These are phyloP conservation scores for Stictonetta naevosa DNA, from an alignment of 2,113 vertebrate genomes.

Conservation along the genomic window DNA sequence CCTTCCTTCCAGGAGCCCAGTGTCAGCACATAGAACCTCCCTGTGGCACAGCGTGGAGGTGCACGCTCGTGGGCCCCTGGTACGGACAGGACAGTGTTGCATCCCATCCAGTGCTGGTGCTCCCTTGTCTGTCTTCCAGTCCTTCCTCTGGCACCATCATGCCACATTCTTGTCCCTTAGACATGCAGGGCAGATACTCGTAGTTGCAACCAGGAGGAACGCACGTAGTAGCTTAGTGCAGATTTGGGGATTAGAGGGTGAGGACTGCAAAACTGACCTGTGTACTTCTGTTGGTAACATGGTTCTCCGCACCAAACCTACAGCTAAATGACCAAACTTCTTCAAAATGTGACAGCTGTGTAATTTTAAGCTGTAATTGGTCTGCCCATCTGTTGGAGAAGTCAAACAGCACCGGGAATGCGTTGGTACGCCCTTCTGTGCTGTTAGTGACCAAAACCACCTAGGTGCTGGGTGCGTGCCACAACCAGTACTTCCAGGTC, in stretches of 20 bases:
- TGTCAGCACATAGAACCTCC: neutral
- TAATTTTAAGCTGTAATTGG: neutral
- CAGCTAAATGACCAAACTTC: neutral
- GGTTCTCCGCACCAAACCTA: neutral
- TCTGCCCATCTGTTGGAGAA: neutral
- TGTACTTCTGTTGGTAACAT: neutral
- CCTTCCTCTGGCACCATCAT: neutral
- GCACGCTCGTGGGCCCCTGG: rapidly evolving
- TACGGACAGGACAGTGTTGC: neutral
- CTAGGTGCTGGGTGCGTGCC: neutral
- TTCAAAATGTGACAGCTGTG: neutral
- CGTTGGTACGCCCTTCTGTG: neutral
- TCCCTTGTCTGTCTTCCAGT: neutral
- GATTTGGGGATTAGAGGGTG: neutral
- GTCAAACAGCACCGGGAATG: neutral
- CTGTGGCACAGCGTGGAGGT: neutral
- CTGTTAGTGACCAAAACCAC: neutral
- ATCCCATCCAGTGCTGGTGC: neutral
- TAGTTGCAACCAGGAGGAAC: neutral
- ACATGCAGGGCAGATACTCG: neutral
- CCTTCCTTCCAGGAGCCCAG: neutral
- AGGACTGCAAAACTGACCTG: neutral
- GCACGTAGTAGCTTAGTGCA: neutral
- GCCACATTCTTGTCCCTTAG: neutral
- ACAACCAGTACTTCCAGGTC: neutral